Evolutionary conservation across 1,140 invertebrate genomes (phyloP), one percentile per base, ranked within the genome.

Genomic region (Heterodera carotae): DNA sequence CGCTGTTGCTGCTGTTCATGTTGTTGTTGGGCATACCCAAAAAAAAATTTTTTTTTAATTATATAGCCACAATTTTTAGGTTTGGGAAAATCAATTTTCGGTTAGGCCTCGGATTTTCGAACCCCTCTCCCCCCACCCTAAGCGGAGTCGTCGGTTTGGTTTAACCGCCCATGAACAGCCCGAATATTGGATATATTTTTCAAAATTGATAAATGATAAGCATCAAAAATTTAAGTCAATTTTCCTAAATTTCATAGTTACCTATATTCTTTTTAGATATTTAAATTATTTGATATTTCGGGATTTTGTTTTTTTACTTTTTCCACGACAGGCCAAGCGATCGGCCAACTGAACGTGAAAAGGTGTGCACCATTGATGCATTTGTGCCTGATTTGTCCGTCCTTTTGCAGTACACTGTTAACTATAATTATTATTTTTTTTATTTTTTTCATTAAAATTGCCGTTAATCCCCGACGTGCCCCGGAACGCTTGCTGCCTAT

Each of bases 251-350:
- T n/a, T n/a, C n/a, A n/a, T n/a, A n/a, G n/a, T n/a, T n/a, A n/a
- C n/a, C n/a, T n/a, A n/a, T n/a, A n/a, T 0, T 12, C 39, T 43
- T 43, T 43, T 6, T 8, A 12, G 39, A 12, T 0, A 1, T 6
- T 43, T 43, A 12, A 43, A 43, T 8, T 8, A 43, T 43, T 8
- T 8, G 12, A 12, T 12, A 6, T 12, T 12, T 12, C 2, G 39
- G 39, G 39, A 12, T 0, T 43, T 29, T 31, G 31, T 56, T 56
- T 27, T 8, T 12, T n/a, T 29, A 74, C 72, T 31, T 74, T 64
- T 39, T 59, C 72, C 72, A 74, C 7, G 72, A 74, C 27, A 25
- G 72, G 12, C 72, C 72, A 6, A 74, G 33, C 39, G 72, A 74
- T 10, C 72, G 72, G 1, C 72, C 72, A 31, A 74, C 6, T 62